Evolutionary conservation across 2,797 vertebrate genomes (phyloP).

Genomic region (Adrianichthys oophorus): DNA sequence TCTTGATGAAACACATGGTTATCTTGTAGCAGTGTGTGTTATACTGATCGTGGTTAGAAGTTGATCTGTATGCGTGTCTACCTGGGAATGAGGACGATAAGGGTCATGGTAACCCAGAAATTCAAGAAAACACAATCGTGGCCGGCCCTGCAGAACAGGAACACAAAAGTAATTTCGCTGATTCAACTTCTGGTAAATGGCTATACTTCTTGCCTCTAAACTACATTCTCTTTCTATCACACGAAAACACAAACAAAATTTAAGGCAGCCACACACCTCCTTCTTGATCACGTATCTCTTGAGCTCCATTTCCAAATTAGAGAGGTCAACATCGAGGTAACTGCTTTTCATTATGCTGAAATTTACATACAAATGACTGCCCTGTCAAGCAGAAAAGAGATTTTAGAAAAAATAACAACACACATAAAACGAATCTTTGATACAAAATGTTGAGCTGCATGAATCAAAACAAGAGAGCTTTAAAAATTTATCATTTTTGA

Average conservation of each 20-base stretch:
- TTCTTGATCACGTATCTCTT: constrained; percentile 45
- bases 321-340: constrained; percentile 34
- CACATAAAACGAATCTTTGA: too few species aligned
- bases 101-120: constrained; percentile 62
- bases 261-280: constrained; percentile 40
- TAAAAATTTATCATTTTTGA: too few species aligned
- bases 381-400: constrained; percentile 32
- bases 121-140: constrained; percentile 62
- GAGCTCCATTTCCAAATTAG: constrained; percentile 56
- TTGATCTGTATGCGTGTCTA: constrained; percentile 36
- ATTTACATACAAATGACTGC: constrained; percentile 40
- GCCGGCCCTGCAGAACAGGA: constrained; percentile 43
- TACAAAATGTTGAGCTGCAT: too few species aligned
- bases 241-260: not conserved
- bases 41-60: constrained; percentile 18
- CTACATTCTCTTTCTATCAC: too few species aligned
- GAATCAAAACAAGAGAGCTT: too few species aligned
- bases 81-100: constrained; percentile 53
- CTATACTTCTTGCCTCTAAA: too few species aligned
- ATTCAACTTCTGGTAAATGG: too few species aligned
- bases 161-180: not conserved
- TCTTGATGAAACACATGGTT: constrained; percentile 63
- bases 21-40: constrained; percentile 54
- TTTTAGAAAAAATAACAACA: not conserved
- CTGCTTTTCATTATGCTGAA: constrained; percentile 22